Percentiles rank a stretch among this genome's conserved stretches.
Evolutionary conservation across 2,113 vertebrate genomes (phyloP).

Genomic region (Microcebus griseorufus): DNA sequence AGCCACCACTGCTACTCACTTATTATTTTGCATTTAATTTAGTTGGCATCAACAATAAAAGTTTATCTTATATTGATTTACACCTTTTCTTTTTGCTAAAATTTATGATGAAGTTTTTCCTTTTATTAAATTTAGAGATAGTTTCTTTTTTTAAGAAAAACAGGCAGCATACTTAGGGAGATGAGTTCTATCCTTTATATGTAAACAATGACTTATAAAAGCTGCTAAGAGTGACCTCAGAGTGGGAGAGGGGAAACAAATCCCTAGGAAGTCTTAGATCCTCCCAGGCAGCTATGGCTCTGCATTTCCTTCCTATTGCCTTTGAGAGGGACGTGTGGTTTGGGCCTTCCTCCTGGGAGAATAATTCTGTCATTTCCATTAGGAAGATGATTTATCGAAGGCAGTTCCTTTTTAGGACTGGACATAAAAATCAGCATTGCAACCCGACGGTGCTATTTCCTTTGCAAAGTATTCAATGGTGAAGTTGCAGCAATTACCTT

Average conservation of each 20-base stretch:
- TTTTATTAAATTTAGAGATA: background rate
- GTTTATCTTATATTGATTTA: background rate
- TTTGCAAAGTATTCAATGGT: background rate
- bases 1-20: background rate
- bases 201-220: slow-evolving; percentile 3
- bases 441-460: slow-evolving; percentile 68
- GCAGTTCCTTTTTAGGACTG: slow-evolving; percentile 77
- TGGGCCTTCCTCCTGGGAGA: slow-evolving; percentile 69
- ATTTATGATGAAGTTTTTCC: too few species aligned
- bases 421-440: slow-evolving; percentile 73
- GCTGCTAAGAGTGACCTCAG: background rate
- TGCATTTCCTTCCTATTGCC: slow-evolving; percentile 83
- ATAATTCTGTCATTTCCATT: slow-evolving; percentile 84
- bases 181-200: background rate
- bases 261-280: slow-evolving; percentile 29
- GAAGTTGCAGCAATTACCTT: slow-evolving; percentile 44
- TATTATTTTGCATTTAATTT: background rate
- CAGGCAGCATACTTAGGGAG: background rate
- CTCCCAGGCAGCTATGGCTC: background rate
- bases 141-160: background rate
- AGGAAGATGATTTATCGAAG: slow-evolving; percentile 82
- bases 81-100: background rate
- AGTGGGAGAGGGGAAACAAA: background rate
- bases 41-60: background rate
- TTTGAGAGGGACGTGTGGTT: slow-evolving; percentile 58